Evolutionary conservation across 92 coral and sea anemone genomes (phyloP).

Genomic region (Parazoanthus darwini): DNA sequence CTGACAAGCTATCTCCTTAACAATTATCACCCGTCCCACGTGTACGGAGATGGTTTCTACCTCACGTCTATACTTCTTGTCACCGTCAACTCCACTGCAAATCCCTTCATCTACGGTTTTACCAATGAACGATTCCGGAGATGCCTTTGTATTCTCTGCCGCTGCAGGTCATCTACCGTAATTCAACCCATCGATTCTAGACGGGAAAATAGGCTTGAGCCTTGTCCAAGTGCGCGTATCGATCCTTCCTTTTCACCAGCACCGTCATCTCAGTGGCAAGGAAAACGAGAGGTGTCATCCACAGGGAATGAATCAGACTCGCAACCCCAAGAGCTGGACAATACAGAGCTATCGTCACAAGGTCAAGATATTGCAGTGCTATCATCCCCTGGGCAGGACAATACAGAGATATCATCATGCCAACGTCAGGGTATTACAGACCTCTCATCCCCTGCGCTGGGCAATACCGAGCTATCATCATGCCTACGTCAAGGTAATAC

Average conservation of each 20-base stretch:
- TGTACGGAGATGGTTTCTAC: constrained; percentile 56
- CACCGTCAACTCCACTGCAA: constrained; percentile 67
- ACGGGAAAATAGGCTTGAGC: not conserved
- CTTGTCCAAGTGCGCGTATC: not conserved
- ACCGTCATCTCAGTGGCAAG: not conserved
- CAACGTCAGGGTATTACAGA: not conserved
- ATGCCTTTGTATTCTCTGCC: constrained; percentile 37
- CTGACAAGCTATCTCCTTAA: constrained; percentile 56
- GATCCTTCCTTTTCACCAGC: not conserved
- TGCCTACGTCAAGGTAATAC: not conserved
- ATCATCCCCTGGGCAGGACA: not conserved
- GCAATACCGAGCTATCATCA: not conserved
- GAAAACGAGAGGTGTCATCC: not conserved
- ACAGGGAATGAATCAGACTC: not conserved
- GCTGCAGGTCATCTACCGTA: constrained; percentile 10
- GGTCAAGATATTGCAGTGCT: not conserved
- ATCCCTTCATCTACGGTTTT: constrained; percentile 69
- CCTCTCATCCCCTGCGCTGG: not conserved
- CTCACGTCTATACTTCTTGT: constrained; percentile 66
- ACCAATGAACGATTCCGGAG: constrained; percentile 54
- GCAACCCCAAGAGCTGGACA: not conserved
- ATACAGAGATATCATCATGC: no score
- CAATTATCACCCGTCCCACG: constrained; percentile 54
- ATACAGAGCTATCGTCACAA: not conserved
- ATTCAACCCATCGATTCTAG: constrained; percentile 9